Base-by-base conservation (phyloP, 2,888 invertebrate species). In the Notocelia uddmanniana region DNA sequence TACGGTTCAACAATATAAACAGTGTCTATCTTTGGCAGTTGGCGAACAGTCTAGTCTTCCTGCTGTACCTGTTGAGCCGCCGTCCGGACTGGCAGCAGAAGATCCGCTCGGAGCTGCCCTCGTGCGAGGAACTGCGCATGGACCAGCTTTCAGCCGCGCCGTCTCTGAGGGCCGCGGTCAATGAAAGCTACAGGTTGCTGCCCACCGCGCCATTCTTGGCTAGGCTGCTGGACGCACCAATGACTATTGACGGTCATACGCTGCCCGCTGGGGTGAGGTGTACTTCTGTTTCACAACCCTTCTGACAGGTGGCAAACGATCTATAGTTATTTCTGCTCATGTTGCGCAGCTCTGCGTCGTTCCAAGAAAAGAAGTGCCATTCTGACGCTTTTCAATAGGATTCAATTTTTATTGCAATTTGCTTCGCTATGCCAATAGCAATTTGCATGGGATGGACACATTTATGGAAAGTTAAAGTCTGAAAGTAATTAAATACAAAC, bases 131-230 rank as follows among this genome's bases (percentile, higher is more conserved):
- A 34, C 89, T 96, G 55, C 91, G 93, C 6, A 93, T 95, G 18
- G 95, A 95, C 60, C 94, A 95, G 63, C 85, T 97, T 13, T 92
- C 95, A 0, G 94, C 95, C 23, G 96, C 96, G n/a, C 94, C 95
- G n/a, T 97, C 97, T 75, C 94, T 97, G 15, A 95, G 96, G 75
- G 97, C 97, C 0, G 97, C 97, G 74, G 95, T 97, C 37, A 95
- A 94, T 71, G 98, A 98, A 89, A 95, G 96, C 0, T 97, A 97
- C 82, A 92, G 96, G 83, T 84, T 96, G 68, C 85, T 96, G 54
- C 98, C 98, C 0, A 97, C 97, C 0, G 97, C 97, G 0, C 96
- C 97, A 9, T 96, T 96, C 80, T 90, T 98, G 69, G 97, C 97
- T 0, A 94, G 98, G 74, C 94, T 98, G 64, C 86, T 97, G 54